phyloP scores from a whole-genome alignment of 2,113 vertebrate genomes.

The Oostethus manadensis region DNA sequence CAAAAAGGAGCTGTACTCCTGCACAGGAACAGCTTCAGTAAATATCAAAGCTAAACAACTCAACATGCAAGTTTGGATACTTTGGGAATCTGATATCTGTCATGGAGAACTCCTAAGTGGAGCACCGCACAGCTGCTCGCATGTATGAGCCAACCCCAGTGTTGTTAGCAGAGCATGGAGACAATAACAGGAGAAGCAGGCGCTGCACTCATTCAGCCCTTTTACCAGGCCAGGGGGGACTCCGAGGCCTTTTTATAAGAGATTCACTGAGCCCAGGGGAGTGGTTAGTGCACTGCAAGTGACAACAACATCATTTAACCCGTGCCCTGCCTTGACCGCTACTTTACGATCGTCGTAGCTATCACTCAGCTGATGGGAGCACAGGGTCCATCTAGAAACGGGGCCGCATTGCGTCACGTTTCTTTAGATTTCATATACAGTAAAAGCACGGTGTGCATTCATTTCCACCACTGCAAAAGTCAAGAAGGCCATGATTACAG shows the following conservation, averaged over 20 bases:
- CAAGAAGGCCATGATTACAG: background rate
- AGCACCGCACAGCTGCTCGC: constrained; percentile 54
- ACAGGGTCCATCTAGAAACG: background rate
- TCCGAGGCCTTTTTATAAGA: constrained; percentile 73
- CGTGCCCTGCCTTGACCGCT: constrained; percentile 41
- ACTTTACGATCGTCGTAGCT: constrained; percentile 13
- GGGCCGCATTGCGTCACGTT: background rate
- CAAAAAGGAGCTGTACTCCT: constrained; percentile 26
- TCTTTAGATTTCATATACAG: background rate
- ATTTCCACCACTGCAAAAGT: background rate
- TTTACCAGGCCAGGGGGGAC: constrained; percentile 65
- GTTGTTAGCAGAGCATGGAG: constrained; percentile 60
- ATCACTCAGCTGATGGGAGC: constrained; percentile 4
- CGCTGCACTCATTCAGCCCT: constrained; percentile 72
- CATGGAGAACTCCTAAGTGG: constrained; percentile 62
- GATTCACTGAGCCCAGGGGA: constrained; percentile 49
- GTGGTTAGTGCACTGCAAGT: constrained; percentile 56
- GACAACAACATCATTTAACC: constrained; percentile 66
- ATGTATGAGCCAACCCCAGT: constrained; percentile 53
- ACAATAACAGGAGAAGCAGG: constrained; percentile 67
- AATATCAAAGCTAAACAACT: constrained; percentile 42
- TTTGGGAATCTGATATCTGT: constrained; percentile 48
- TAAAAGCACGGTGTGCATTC: too few species aligned
- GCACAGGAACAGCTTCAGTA: constrained; percentile 23
- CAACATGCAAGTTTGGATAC: constrained; percentile 39